Evolutionary conservation across 2,888 invertebrate species (phyloP).

Genomic region (Ypsolopha scabrella): DNA sequence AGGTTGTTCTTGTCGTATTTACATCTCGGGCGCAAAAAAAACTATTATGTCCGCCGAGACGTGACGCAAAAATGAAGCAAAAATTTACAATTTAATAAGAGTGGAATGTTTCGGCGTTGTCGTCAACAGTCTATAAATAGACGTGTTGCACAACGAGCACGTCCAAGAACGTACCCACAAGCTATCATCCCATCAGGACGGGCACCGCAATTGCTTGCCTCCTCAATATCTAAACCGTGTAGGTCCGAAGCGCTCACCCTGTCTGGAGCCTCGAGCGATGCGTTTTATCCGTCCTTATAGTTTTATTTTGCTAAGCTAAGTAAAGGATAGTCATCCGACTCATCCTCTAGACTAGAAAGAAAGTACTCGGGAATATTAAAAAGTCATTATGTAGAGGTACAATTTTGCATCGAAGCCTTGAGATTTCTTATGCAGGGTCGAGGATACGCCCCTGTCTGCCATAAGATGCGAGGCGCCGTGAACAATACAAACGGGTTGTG

Average conservation of each 20-base stretch:
- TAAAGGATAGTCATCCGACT: not conserved
- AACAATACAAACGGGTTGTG: no score
- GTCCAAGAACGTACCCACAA: constrained; percentile 32
- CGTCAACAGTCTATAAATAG: constrained; percentile 55
- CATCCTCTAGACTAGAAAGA: not conserved
- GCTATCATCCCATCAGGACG: constrained; percentile 45
- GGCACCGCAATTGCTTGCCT: constrained; percentile 30
- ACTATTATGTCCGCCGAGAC: constrained; percentile 1
- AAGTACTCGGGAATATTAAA: not conserved
- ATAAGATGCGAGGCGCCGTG: no score
- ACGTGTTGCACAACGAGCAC: constrained; percentile 31
- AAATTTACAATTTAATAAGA: constrained; percentile 30
- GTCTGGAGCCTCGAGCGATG: not conserved
- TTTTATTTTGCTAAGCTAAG: not conserved
- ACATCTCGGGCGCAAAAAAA: not conserved
- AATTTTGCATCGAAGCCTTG: no score
- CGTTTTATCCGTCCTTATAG: not conserved
- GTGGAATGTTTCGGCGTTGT: constrained; percentile 43
- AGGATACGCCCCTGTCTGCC: no score
- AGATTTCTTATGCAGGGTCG: no score
- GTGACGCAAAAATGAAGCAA: constrained; percentile 15
- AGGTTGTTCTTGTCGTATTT: not conserved
- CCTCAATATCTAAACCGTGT: constrained; percentile 22
- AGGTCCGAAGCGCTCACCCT: not conserved
- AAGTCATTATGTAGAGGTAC: not conserved